Base-by-base conservation (phyloP, 2,113 vertebrate species). In the Tamias sibiricus region DNA sequence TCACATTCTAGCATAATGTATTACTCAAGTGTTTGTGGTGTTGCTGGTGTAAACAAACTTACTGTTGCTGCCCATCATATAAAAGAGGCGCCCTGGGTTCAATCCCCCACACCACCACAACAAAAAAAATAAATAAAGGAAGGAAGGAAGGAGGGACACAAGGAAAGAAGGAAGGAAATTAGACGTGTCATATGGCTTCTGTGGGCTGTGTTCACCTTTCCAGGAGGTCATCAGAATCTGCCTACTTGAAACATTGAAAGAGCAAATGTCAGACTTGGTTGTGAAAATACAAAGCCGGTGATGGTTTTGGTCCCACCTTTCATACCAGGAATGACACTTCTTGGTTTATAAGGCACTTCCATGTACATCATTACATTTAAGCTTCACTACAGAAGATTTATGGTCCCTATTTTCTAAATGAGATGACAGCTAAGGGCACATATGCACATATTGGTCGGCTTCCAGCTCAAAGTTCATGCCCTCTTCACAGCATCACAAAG, bases 241-340 rank as follows among this genome's bases (percentile, higher is more conserved):
- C 28, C 37, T 87, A 2, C 10, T 30, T 79, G 42, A 64, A 57
- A 64, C 75, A 94, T 30, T 79, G 49, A 69, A 57, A 64, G 80
- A 94, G 89, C 89, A 77, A 83, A 35, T 62, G 76, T 72, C 74
- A 81, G 49, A 37, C 35, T 79, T 91, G 87, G n/a, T 54, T 54
- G 26, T 11, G 35, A 37, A 83, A 75, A 22, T 28, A 5, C 30
- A 37, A 79, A 66, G 30, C 20, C 20, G 32, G 44, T 74, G 40
- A 49, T 22, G 4, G 28, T 52, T 91, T 30, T 9, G 2, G 12
- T 68, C 42, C 44, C 8, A 13, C 40, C 54, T 85, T 44, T 90
- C 35, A 16, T 3, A 12, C 22, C 64, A 35, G 26, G 47, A 71
- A 64, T 40, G 35, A 30, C 13, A 49, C 42, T 28, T 62, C 62